phyloP scores from a whole-genome alignment of 2,888 invertebrate species.

The Camptogramma bilineatum region DNA sequence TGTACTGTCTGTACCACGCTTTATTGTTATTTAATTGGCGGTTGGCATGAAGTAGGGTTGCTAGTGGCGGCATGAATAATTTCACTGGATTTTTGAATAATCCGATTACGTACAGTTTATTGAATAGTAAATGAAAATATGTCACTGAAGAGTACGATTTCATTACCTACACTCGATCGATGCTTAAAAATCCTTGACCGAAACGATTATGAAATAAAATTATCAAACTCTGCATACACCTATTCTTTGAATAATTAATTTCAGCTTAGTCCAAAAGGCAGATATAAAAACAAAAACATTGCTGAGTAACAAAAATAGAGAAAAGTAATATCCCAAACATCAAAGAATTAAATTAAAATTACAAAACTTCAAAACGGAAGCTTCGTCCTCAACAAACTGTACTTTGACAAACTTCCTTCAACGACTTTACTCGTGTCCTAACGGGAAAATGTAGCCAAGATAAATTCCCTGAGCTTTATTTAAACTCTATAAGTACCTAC shows the following conservation, averaged over 20 bases:
- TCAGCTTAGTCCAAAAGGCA: background rate
- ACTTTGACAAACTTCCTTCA: conserved; percentile 9
- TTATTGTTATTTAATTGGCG: conserved; percentile 73
- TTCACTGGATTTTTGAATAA: conserved; percentile 22
- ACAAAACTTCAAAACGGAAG: conserved; percentile 13
- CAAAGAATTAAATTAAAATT: background rate
- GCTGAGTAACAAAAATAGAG: background rate
- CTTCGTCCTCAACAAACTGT: conserved; percentile 7
- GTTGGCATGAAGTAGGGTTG: conserved; percentile 50
- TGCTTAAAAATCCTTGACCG: too few relatives aligned
- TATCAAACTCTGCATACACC: background rate
- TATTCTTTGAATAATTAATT: background rate
- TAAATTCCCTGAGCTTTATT: too few relatives aligned
- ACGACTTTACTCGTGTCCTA: background rate
- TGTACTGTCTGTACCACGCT: conserved; percentile 63
- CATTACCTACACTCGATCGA: too few relatives aligned
- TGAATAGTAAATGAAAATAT: background rate
- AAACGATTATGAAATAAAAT: background rate
- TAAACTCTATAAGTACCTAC: too few relatives aligned
- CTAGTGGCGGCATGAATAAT: conserved; percentile 27
- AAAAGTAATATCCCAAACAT: background rate
- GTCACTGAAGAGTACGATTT: too few relatives aligned
- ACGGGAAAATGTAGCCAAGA: too few relatives aligned
- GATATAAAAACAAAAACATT: background rate
- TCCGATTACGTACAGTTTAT: conserved; percentile 13